phyloP scores from a whole-genome alignment of 2,113 vertebrate genomes.

The Xerus inauris region DNA sequence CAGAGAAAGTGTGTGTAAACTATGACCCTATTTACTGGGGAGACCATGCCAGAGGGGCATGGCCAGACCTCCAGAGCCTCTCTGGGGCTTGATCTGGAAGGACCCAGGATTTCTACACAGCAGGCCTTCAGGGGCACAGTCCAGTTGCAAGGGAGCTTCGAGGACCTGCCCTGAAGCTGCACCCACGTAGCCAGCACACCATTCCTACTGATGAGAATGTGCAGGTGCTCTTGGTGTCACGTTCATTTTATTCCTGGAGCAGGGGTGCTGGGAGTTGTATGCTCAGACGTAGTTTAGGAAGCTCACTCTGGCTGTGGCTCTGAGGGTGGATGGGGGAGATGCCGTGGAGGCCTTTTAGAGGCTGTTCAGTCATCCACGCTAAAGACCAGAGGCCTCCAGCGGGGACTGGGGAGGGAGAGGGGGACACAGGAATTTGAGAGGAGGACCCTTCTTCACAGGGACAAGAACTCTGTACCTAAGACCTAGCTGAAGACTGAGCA shows the following conservation, averaged over 20 bases:
- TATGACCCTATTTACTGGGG: background rate
- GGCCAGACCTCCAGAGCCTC: too few relatives aligned
- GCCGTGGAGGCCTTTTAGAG: background rate
- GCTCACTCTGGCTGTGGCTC: background rate
- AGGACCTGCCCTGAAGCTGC: background rate
- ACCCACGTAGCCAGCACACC: background rate
- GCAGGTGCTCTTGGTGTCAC: background rate
- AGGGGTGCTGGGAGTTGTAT: background rate
- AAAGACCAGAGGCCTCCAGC: background rate
- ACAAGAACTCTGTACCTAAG: background rate
- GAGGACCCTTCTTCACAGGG: background rate
- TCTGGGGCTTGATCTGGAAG: too few relatives aligned
- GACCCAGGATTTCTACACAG: background rate
- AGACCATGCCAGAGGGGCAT: fast-evolving
- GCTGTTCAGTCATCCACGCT: background rate
- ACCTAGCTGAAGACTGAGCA: background rate
- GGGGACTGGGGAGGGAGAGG: background rate
- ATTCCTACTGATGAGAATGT: background rate
- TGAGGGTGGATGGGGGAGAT: background rate
- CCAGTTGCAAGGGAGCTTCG: fast-evolving
- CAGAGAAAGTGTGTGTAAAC: background rate
- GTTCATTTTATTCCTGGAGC: background rate
- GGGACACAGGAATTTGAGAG: background rate
- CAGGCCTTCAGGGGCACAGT: background rate
- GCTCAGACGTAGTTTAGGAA: background rate